Evolutionary conservation across 2,888 invertebrate genomes (phyloP).

Genomic region (Zaprionus lineosus): DNA sequence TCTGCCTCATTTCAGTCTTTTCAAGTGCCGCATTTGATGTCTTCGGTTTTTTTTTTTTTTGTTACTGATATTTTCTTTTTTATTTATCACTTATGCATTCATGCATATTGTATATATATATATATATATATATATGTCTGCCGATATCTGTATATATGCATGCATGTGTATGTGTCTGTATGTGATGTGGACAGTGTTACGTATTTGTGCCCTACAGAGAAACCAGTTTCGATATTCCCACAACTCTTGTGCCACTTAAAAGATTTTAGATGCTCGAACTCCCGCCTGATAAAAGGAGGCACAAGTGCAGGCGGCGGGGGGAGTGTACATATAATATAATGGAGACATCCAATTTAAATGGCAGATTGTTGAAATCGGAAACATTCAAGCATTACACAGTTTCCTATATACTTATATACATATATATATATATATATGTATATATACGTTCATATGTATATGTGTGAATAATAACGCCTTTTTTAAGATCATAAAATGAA

Average conservation of each 20-base stretch:
- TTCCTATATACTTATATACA: slow-evolving; percentile 7
- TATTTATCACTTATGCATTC: slow-evolving; percentile 19
- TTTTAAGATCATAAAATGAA: too few species aligned
- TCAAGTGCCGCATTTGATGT: slow-evolving; percentile 65
- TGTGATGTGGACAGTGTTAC: slow-evolving; percentile 55
- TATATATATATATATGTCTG: neutral
- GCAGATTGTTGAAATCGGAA: slow-evolving; percentile 27
- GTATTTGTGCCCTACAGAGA: slow-evolving; percentile 69
- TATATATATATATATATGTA: too few species aligned
- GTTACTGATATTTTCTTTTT: slow-evolving; percentile 23
- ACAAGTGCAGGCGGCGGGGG: neutral
- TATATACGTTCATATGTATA: too few species aligned
- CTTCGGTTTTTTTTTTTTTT: slow-evolving; percentile 41
- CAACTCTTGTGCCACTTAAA: slow-evolving; percentile 55
- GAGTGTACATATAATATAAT: neutral
- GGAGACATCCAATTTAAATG: neutral
- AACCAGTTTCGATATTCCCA: slow-evolving; percentile 64
- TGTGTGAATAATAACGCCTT: too few species aligned
- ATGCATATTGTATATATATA: slow-evolving; percentile 1
- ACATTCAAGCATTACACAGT: slow-evolving; percentile 1
- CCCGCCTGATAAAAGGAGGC: slow-evolving; percentile 35
- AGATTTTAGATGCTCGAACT: slow-evolving; percentile 33
- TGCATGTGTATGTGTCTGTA: slow-evolving; percentile 6
- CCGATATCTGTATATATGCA: too few species aligned
- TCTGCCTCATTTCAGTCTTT: slow-evolving; percentile 34